Conservation (phyloP, 2,113 vertebrate genomes). For the Drymodes brunneopygia region DNA sequence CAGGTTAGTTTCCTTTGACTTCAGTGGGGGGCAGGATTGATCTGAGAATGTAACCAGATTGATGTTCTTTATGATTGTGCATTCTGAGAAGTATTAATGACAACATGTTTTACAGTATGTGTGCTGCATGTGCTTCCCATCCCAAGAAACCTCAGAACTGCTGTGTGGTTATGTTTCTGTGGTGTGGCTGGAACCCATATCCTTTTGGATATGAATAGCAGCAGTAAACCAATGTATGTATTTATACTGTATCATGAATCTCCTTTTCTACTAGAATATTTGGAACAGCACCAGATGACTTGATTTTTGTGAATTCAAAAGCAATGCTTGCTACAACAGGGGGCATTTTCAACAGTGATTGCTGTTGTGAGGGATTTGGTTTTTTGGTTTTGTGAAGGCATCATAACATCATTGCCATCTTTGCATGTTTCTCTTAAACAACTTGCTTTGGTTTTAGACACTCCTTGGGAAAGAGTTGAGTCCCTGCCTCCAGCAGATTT, state of each 20-base stretch:
- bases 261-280: constrained; percentile 11
- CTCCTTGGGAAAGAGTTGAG: neutral
- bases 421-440: neutral
- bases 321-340: neutral
- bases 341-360: neutral
- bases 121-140: neutral
- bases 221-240: neutral
- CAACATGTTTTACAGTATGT: neutral
- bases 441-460: neutral
- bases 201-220: neutral
- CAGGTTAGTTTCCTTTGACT: constrained; percentile 44
- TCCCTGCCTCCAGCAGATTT: neutral
- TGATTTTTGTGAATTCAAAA: constrained; percentile 17
- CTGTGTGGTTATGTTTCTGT: neutral
- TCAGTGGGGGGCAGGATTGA: constrained; percentile 24
- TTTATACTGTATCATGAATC: neutral
- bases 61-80: constrained; percentile 29
- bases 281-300: neutral
- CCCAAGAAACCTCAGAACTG: neutral
- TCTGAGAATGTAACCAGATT: neutral
- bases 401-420: neutral
- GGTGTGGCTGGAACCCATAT: neutral
- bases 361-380: neutral
- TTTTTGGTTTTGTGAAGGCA: neutral
- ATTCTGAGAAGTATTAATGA: constrained; percentile 26